These are phyloP conservation scores for Cabera pusaria DNA, from an alignment of 2,888 invertebrate species.

Conservation along the genomic window DNA sequence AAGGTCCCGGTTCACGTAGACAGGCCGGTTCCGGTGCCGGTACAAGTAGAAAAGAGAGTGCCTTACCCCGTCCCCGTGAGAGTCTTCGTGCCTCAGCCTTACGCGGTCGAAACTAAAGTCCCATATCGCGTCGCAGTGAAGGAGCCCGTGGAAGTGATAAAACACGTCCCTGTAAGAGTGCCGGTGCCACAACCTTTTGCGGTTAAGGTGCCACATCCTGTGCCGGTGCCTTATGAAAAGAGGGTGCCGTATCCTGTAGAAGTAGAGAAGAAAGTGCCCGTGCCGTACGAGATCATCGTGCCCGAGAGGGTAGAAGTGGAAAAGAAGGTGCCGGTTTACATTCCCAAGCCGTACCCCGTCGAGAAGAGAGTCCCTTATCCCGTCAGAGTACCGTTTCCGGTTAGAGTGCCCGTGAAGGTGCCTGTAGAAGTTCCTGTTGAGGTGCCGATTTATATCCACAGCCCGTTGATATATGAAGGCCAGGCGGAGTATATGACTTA, in stretches of 20 bases:
- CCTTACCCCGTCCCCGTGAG: slow-evolving; percentile 71
- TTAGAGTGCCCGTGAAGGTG: slow-evolving; percentile 63
- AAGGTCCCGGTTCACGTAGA: slow-evolving; percentile 64
- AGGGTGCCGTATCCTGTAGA: slow-evolving; percentile 67
- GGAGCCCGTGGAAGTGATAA: slow-evolving; percentile 71
- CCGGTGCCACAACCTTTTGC: slow-evolving; percentile 76
- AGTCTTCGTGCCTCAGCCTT: slow-evolving; percentile 75
- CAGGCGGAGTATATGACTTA: slow-evolving; percentile 12
- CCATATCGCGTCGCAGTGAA: slow-evolving; percentile 75
- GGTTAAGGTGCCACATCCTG: slow-evolving; percentile 47
- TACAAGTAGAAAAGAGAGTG: slow-evolving; percentile 68
- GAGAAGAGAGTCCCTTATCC: slow-evolving; percentile 67
- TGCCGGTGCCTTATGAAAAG: slow-evolving; percentile 53
- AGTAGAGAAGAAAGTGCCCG: slow-evolving; percentile 69
- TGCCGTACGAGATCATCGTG: slow-evolving; percentile 32
- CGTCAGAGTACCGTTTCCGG: slow-evolving; percentile 64
- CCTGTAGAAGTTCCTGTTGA: slow-evolving; percentile 60
- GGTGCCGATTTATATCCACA: slow-evolving; percentile 61
- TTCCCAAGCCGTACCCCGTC: slow-evolving; percentile 43
- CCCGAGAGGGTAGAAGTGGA: slow-evolving; percentile 46
- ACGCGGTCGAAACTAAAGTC: slow-evolving; percentile 79
- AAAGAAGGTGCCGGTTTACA: slow-evolving; percentile 49
- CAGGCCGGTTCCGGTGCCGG: slow-evolving; percentile 64
- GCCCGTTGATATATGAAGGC: slow-evolving; percentile 41
- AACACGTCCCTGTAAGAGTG: slow-evolving; percentile 66